Base-by-base conservation (phyloP, 2,888 invertebrate species). In the Glaucopsyche alexis region DNA sequence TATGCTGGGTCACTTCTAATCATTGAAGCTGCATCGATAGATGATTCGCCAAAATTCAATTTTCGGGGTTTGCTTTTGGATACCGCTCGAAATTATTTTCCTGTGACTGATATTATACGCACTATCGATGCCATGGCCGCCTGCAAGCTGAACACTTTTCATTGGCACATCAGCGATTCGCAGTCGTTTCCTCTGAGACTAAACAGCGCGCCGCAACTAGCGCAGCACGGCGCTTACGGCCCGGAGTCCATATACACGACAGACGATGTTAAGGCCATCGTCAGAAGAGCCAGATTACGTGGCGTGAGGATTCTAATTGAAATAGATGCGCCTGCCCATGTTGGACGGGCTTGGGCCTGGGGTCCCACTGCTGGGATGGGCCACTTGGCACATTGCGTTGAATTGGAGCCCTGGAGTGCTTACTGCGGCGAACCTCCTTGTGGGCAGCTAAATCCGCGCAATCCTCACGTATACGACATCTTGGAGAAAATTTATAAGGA, bases 81-180 rank as follows among this genome's bases (percentile, higher is more conserved):
- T 84, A 98, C 99, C 0, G 96, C 98, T 0, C 93, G 99, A 38
- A 98, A 99, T 87, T 99, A 95, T 86, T 96, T 99, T 82, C 95
- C 96, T 0, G 93, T 97, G 2, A 94, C 93, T 11, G 94, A 95
- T 71, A 93, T 97, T 55, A 94, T 96, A 80, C 94, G 95, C 13
- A 96, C 97, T 11, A 90, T 99, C 81, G 96, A 97, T 75, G 98
- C 96, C 3, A 98, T 99, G 98, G 95, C 96, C 0, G 95, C 97
- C 67, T 95, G 96, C 80, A 99, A 99, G 87, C 87, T 98, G 77
- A 99, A 99, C 89, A 97, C 97, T 2, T 96, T 99, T 83, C 98
- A 99, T 83, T 98, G 98, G 98, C 97, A 97, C 82, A 94, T 97
- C 47, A 96, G 96, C 7, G 99, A 99, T 86, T 97, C 98, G 14